Conservation (phyloP, 2,888 invertebrate genomes). For the Cyclophora albipunctata region DNA sequence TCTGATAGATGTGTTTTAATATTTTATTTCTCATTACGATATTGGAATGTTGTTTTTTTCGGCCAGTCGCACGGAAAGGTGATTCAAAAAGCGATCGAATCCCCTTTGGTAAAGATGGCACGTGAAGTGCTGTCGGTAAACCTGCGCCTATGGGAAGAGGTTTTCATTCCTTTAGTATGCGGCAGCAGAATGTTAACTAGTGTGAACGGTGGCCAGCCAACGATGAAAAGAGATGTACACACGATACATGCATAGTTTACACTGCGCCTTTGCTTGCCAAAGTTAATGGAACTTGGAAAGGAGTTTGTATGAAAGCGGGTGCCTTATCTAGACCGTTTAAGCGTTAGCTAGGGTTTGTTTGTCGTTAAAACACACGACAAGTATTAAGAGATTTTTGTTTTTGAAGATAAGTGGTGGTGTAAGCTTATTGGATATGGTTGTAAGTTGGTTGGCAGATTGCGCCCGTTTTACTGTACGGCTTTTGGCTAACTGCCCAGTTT, state of each 20-base stretch:
- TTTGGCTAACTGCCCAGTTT: slow-evolving; percentile 14
- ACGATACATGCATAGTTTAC: slow-evolving; percentile 67
- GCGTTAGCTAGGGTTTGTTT: slow-evolving; percentile 39
- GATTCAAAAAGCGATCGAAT: slow-evolving; percentile 45
- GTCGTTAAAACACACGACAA: slow-evolving; percentile 20
- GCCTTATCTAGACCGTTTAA: slow-evolving; percentile 53
- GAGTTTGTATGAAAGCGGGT: slow-evolving; percentile 43
- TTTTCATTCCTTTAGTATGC: slow-evolving; percentile 47
- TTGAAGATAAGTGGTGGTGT: slow-evolving; percentile 23
- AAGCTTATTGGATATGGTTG: slow-evolving; percentile 1
- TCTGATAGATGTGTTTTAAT: slow-evolving; percentile 23
- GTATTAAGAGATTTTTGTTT: slow-evolving; percentile 23
- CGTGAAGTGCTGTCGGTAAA: slow-evolving; percentile 40
- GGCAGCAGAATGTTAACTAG: slow-evolving; percentile 41
- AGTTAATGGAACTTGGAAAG: slow-evolving; percentile 62
- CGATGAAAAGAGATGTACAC: slow-evolving; percentile 68
- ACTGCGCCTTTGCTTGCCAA: slow-evolving; percentile 54
- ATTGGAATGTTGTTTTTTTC: slow-evolving; percentile 1
- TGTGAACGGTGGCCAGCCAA: slow-evolving; percentile 48
- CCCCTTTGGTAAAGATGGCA: slow-evolving; percentile 44
- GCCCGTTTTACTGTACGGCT: background rate
- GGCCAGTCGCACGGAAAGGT: slow-evolving; percentile 14
- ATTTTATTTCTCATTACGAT: slow-evolving; percentile 5
- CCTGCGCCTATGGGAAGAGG: slow-evolving; percentile 42
- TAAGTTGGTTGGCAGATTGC: slow-evolving; percentile 5